Evolutionary conservation across 2,797 vertebrate species (phyloP).

Genomic region (Hozukius guyotensis): DNA sequence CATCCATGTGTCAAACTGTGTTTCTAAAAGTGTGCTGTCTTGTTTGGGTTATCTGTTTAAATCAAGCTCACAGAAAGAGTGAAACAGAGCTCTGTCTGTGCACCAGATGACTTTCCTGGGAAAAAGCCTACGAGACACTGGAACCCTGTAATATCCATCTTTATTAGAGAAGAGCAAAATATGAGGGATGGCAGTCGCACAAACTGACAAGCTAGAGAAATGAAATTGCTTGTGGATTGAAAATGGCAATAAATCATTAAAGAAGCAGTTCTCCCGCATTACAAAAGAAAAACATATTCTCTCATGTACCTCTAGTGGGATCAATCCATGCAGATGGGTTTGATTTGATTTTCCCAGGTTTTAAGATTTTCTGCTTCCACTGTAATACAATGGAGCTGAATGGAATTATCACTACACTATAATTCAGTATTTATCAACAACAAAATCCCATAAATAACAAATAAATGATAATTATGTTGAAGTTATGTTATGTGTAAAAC

Average conservation of each 20-base stretch:
- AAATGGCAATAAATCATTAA: background rate
- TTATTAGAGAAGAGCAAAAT: background rate
- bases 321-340: background rate
- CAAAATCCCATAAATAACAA: background rate
- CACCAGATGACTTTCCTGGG: background rate
- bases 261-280: background rate
- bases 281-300: background rate
- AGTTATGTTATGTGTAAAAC: background rate
- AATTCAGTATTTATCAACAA: background rate
- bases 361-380: background rate
- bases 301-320: background rate
- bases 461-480: background rate
- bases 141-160: background rate
- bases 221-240: background rate
- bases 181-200: background rate
- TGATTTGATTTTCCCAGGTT: background rate
- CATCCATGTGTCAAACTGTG: background rate
- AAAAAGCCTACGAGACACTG: background rate
- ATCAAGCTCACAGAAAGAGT: background rate
- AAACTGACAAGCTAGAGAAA: background rate
- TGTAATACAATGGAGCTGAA: background rate
- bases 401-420: background rate
- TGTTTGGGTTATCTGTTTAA: background rate
- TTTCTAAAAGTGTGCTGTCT: background rate
- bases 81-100: background rate